These are phyloP conservation scores for Harpagoxenus sublaevis DNA, from an alignment of 2,888 invertebrate genomes.

Conservation along the genomic window DNA sequence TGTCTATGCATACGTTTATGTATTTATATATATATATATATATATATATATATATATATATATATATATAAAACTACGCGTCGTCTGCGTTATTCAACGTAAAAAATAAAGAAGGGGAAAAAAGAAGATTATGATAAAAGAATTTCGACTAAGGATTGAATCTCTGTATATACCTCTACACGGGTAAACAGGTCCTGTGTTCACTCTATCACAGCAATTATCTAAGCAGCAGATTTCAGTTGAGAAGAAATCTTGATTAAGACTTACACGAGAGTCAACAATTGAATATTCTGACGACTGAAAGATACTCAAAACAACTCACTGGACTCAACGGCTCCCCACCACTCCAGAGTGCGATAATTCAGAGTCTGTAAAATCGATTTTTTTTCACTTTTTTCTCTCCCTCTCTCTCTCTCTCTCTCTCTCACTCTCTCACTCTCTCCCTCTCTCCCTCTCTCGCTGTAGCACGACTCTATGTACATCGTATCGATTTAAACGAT, in stretches of 20 bases:
- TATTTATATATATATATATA: slow-evolving; percentile 40
- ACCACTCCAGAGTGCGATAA: slow-evolving; percentile 76
- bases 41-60: neutral
- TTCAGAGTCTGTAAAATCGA: slow-evolving; percentile 46
- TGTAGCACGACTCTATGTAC: slow-evolving; percentile 70
- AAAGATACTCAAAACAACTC: slow-evolving; percentile 65
- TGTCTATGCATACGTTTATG: slow-evolving; percentile 53
- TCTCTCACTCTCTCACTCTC: slow-evolving; percentile 3
- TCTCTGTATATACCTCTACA: slow-evolving; percentile 56
- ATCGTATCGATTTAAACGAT: slow-evolving; percentile 64
- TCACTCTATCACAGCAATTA: slow-evolving; percentile 84
- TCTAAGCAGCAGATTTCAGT: slow-evolving; percentile 78
- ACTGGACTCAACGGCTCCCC: slow-evolving; percentile 74
- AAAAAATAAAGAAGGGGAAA: neutral
- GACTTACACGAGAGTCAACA: slow-evolving; percentile 62
- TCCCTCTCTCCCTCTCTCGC: neutral
- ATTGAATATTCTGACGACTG: slow-evolving; percentile 61
- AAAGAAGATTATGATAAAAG: slow-evolving; percentile 6
- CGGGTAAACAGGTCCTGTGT: slow-evolving; percentile 82
- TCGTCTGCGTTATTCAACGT: neutral
- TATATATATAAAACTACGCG: neutral
- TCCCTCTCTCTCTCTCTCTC: slow-evolving; percentile 3
- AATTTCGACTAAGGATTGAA: slow-evolving; percentile 35
- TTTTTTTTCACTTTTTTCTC: slow-evolving; percentile 34
- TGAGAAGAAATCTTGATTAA: slow-evolving; percentile 57